Percentiles rank a stretch among this genome's conserved stretches.
Conservation (phyloP, 2,113 vertebrate species). For the Chascanopsetta lugubris region DNA sequence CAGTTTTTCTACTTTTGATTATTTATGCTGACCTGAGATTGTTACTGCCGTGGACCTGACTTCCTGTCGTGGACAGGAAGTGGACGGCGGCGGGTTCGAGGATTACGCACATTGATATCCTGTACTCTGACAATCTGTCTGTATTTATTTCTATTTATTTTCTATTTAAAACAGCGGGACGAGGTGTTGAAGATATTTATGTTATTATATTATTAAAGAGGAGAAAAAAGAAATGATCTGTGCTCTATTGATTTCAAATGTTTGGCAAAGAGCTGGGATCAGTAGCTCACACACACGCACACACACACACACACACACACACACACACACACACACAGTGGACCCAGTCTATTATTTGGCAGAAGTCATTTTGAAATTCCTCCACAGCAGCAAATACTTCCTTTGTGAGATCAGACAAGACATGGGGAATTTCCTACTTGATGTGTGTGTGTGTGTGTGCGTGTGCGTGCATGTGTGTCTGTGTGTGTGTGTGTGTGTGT, state of each 20-base stretch:
- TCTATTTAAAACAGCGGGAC: conserved; percentile 57
- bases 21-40: conserved; percentile 63
- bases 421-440: conserved; percentile 72
- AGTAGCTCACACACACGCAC: no score
- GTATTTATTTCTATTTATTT: conserved; percentile 75
- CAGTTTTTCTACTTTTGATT: no score
- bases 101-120: background rate
- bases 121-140: conserved; percentile 9
- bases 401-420: conserved; percentile 58
- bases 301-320: no score
- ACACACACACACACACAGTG: no score
- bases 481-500: conserved; percentile 1
- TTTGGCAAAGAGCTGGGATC: no score
- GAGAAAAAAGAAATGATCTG: no score
- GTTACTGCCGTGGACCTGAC: conserved; percentile 25
- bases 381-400: conserved; percentile 65
- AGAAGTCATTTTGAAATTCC: conserved; percentile 36
- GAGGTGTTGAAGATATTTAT: conserved; percentile 9
- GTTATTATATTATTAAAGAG: conserved; percentile 46
- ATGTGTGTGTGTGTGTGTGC: background rate
- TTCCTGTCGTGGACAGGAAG: conserved; percentile 33
- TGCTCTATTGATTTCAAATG: no score
- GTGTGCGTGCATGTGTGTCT: background rate
- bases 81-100: conserved; percentile 22
- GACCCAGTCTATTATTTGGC: conserved; percentile 10